Percentiles rank a stretch among this genome's conserved stretches.
Conservation (phyloP, 2,888 invertebrate species). For the Campaea margaritaria region DNA sequence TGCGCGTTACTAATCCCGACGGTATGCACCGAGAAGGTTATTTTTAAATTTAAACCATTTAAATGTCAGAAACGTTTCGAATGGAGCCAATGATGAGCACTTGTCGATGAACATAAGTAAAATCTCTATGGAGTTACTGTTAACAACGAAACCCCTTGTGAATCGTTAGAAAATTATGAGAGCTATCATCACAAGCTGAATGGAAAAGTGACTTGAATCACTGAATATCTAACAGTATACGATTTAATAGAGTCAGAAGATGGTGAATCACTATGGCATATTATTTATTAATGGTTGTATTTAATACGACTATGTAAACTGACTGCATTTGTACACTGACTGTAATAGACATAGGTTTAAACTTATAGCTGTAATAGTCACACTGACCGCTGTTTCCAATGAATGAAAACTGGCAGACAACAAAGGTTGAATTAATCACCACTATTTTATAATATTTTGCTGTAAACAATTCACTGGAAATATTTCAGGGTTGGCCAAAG, state of each 20-base stretch:
- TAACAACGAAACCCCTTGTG: no score
- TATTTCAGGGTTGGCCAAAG: constrained; percentile 64
- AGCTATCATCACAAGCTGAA: no score
- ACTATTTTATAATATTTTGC: constrained; percentile 11
- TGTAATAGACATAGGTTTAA: no score
- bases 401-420: no score
- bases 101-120: constrained; percentile 16
- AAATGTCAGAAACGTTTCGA: constrained; percentile 44
- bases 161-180: background rate
- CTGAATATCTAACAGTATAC: background rate
- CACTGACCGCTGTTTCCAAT: no score
- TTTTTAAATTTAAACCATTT: constrained; percentile 47
- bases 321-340: no score
- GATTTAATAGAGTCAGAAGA: background rate
- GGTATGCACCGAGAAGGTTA: constrained; percentile 49
- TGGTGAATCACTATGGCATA: background rate
- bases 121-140: background rate
- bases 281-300: no score
- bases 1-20: constrained; percentile 42
- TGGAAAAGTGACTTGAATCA: background rate
- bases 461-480: constrained; percentile 50
- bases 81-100: constrained; percentile 29
- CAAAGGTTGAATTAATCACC: background rate
- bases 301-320: no score
- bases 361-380: no score